These are phyloP conservation scores for Sciurus niger DNA, from an alignment of 2,113 vertebrate species.

Conservation along the genomic window DNA sequence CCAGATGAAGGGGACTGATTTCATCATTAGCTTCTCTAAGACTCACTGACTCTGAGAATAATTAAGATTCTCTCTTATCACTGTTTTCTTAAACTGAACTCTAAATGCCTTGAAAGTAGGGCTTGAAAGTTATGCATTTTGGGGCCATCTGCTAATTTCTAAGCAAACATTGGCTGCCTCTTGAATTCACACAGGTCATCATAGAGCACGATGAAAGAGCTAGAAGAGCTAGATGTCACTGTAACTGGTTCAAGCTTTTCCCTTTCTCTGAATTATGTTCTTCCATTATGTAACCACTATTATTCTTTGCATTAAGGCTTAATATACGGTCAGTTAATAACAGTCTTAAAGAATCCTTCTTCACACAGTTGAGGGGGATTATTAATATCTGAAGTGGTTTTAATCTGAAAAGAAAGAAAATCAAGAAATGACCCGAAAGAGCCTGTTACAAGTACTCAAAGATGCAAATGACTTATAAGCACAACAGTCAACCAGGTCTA, in stretches of 20 bases:
- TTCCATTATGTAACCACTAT: neutral
- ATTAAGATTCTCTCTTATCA: neutral
- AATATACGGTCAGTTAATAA: neutral
- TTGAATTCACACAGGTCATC: neutral
- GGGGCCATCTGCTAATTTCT: constrained; percentile 23
- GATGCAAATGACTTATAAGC: constrained; percentile 37
- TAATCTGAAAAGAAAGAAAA: constrained; percentile 53
- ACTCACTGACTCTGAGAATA: neutral
- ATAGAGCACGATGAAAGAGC: neutral
- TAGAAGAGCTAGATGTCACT: neutral
- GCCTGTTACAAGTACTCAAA: neutral
- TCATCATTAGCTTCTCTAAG: neutral
- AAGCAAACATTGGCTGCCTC: neutral
- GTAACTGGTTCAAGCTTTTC: neutral
- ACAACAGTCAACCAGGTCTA: neutral
- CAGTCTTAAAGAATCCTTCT: neutral
- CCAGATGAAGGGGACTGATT: constrained; percentile 23
- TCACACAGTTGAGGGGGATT: neutral
- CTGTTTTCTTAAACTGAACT: constrained; percentile 7
- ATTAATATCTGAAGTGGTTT: constrained; percentile 45
- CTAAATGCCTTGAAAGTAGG: neutral
- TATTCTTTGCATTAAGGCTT: constrained; percentile 8
- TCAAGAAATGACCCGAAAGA: constrained; percentile 38
- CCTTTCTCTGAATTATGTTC: neutral
- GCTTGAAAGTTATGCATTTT: neutral